Conservation (phyloP, 2,113 vertebrate species). For the Xenopus laevis region DNA sequence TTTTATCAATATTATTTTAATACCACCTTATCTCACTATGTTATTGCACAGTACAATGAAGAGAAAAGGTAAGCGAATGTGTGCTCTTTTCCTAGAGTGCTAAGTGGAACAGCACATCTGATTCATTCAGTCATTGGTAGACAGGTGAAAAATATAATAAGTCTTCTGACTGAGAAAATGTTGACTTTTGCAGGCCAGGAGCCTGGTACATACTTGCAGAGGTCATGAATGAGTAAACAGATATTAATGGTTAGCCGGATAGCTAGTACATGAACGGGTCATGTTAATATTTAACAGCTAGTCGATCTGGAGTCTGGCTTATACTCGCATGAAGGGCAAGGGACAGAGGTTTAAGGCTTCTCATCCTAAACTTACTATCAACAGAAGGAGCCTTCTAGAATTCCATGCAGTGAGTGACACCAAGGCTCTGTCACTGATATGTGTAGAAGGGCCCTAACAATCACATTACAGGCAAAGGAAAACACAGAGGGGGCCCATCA, state of each 20-base stretch:
- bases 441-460: not conserved
- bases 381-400: not conserved
- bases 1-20: not conserved
- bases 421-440: not conserved
- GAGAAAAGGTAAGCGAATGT: conserved; percentile 9
- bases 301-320: conserved; percentile 56
- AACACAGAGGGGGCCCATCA: too few relatives aligned
- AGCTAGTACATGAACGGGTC: conserved; percentile 89
- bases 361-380: conserved; percentile 62
- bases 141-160: conserved; percentile 43
- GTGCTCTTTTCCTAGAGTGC: conserved; percentile 4
- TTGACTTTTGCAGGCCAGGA: conserved; percentile 82
- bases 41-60: not conserved
- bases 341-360: conserved; percentile 65
- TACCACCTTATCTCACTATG: not conserved
- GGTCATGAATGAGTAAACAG: conserved; percentile 96
- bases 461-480: not conserved
- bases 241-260: conserved; percentile 98
- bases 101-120: conserved; percentile 15
- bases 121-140: conserved; percentile 30
- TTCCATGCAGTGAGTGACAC: not conserved
- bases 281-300: conserved; percentile 95
- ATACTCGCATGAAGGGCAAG: conserved; percentile 65
- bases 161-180: conserved; percentile 53
- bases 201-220: conserved; percentile 78